Base-by-base conservation (phyloP, 2,888 invertebrate genomes). In the Archips crataeganus region DNA sequence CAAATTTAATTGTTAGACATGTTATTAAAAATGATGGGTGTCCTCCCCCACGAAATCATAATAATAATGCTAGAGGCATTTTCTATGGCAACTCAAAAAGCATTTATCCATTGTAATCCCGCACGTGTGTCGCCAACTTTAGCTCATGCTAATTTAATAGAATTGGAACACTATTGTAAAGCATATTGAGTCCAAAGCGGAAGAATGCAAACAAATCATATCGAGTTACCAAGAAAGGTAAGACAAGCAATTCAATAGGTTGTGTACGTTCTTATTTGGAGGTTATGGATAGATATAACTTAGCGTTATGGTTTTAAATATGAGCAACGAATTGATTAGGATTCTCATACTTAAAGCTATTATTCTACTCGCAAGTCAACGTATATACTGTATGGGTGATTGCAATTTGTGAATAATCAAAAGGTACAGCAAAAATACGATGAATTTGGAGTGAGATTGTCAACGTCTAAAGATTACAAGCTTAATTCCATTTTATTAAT, bases 71-170 rank as follows among this genome's bases (percentile, higher is more conserved):
- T 65, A 49, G 34, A 60, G 60, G 6, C 63, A 15, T 64, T 65
- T 74, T 74, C 74, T 65, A 74, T 60, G 70, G 64, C 49, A 69
- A 57, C 39, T 68, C 65, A 74, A 74, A 70, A 61, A 65, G 65
- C 36, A 34, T 11, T 82, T 80, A 85, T 85, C 85, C 84, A 87
- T 88, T 89, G 88, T 88, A 82, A 87, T 86, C 87, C 77, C 74
- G 85, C 89, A 90, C 89, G 90, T 89, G 90, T 89, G 86, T 83
- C 85, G 86, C 85, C 82, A 87, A 87, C 86, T 87, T 85, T 75
- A 77, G 77, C 82, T 87, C 86, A 89, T 86, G 85, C 83, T 78
- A 76, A 80, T 82, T 85, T 84, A 84, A 84, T 76, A 69, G 71
- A 81, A 81, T 81, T 75, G 77, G 77, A 74, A 79, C 84, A 78